A percentile compares a stretch with the other conserved stretches of the same genome.
Conservation (phyloP, 2,888 invertebrate species). For the Meteorus colon region DNA sequence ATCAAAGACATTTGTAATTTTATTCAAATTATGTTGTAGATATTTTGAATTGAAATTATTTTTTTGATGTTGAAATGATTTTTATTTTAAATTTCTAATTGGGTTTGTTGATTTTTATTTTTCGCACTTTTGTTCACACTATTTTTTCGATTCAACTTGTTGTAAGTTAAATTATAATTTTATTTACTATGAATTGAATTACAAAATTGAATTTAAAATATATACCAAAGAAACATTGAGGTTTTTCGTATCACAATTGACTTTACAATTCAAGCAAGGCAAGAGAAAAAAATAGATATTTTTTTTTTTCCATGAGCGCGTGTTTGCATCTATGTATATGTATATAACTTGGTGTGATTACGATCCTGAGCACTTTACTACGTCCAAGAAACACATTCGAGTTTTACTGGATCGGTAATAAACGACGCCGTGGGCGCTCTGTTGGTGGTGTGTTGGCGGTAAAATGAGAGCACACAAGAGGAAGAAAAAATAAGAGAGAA, state of each 20-base stretch:
- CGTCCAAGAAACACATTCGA: constrained; percentile 27
- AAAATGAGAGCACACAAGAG: constrained; percentile 23
- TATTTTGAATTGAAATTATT: not conserved
- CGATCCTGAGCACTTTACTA: constrained; percentile 19
- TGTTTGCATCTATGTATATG: constrained; percentile 1
- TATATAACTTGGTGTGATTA: constrained; percentile 14
- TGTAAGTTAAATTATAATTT: too few relatives aligned
- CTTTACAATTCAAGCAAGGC: not conserved
- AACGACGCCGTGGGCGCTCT: constrained; percentile 36
- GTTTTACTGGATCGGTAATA: constrained; percentile 40
- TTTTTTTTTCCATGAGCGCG: not conserved
- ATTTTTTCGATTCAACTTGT: too few relatives aligned
- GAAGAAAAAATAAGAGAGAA: not conserved
- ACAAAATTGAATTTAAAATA: too few relatives aligned
- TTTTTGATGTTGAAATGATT: not conserved
- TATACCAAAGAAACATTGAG: too few relatives aligned
- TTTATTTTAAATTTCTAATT: not conserved
- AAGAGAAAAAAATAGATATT: not conserved
- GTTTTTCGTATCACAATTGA: too few relatives aligned
- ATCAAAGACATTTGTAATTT: constrained; percentile 7
- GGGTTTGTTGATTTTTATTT: not conserved
- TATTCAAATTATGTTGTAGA: not conserved
- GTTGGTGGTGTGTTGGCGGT: constrained; percentile 18
- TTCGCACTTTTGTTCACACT: not conserved
- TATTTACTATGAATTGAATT: too few relatives aligned